Percentiles rank a stretch among this genome's conserved stretches.
phyloP scores from a whole-genome alignment of 1,140 invertebrate species.

The Drosophila saltans region DNA sequence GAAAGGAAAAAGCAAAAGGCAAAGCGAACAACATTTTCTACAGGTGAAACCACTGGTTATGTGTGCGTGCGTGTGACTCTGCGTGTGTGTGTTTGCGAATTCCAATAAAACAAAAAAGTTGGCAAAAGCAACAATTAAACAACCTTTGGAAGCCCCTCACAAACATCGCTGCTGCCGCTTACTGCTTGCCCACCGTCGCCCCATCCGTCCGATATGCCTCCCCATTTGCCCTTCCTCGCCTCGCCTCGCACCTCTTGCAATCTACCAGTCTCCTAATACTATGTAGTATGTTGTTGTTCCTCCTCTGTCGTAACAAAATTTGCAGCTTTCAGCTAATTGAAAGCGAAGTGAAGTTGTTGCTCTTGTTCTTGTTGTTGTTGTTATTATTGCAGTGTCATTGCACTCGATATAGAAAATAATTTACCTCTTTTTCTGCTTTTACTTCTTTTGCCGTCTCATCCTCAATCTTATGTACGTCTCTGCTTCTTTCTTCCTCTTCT shows the following conservation, averaged over 20 bases:
- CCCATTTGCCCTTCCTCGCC: background rate
- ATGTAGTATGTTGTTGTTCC: background rate
- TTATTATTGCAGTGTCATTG: slow-evolving; percentile 57
- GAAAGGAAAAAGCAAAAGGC: slow-evolving; percentile 10
- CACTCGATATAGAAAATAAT: slow-evolving; percentile 52
- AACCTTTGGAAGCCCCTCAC: slow-evolving; percentile 46
- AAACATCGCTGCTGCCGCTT: slow-evolving; percentile 29
- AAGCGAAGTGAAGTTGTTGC: slow-evolving; percentile 37
- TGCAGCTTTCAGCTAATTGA: slow-evolving; percentile 66
- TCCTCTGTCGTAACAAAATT: slow-evolving; percentile 40
- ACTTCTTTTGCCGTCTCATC: background rate
- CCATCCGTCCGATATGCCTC: background rate
- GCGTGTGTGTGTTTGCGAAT: slow-evolving; percentile 25
- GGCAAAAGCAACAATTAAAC: slow-evolving; percentile 40
- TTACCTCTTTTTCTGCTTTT: background rate
- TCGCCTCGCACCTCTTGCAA: background rate
- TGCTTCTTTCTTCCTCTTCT: slow-evolving; percentile 10
- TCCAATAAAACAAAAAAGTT: slow-evolving; percentile 20
- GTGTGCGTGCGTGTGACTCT: background rate
- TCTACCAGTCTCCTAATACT: background rate
- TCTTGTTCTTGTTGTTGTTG: slow-evolving; percentile 7
- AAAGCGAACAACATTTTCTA: slow-evolving; percentile 9
- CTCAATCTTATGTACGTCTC: background rate
- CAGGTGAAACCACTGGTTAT: slow-evolving; percentile 3
- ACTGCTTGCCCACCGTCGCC: background rate